phyloP scores from a whole-genome alignment of 2,113 vertebrate genomes.

The Todiramphus saurophagus region DNA sequence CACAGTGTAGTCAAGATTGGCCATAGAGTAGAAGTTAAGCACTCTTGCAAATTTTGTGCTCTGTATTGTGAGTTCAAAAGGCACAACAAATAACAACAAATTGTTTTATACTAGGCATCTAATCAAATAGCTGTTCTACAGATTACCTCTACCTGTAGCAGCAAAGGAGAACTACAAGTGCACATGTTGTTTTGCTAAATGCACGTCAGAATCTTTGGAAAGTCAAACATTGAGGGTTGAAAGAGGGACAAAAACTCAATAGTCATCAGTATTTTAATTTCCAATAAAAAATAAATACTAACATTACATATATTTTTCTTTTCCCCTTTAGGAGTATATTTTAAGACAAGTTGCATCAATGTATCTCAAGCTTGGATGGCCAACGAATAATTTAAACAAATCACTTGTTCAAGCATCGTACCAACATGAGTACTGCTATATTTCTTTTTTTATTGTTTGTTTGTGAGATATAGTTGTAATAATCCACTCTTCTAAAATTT shows the following conservation, averaged over 20 bases:
- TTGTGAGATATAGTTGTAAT: not conserved
- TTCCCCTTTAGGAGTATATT: slow-evolving; percentile 85
- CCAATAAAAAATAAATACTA: not conserved
- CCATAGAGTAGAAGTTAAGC: not conserved
- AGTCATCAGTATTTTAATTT: not conserved
- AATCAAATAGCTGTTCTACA: not conserved
- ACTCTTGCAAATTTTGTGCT: not conserved
- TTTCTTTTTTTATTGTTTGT: not conserved
- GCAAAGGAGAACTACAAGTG: not conserved
- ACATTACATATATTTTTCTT: not conserved
- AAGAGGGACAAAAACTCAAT: not conserved
- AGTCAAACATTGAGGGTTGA: not conserved
- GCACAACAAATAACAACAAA: not conserved
- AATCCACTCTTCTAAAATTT: not conserved
- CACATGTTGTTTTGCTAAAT: not conserved
- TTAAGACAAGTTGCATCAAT: slow-evolving; percentile 91
- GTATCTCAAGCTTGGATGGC: slow-evolving; percentile 95
- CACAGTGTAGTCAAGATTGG: not conserved
- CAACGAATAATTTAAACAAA: slow-evolving; percentile 82
- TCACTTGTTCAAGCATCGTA: slow-evolving; percentile 87
- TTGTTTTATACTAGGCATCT: not conserved
- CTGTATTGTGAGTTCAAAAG: not conserved
- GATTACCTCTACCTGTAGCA: not conserved
- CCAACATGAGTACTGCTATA: slow-evolving; percentile 87
- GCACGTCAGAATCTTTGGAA: not conserved